A percentile compares a stretch with the other conserved stretches of the same genome.
phyloP scores from a whole-genome alignment of 2,888 invertebrate genomes.

The Drosophila incognita region DNA sequence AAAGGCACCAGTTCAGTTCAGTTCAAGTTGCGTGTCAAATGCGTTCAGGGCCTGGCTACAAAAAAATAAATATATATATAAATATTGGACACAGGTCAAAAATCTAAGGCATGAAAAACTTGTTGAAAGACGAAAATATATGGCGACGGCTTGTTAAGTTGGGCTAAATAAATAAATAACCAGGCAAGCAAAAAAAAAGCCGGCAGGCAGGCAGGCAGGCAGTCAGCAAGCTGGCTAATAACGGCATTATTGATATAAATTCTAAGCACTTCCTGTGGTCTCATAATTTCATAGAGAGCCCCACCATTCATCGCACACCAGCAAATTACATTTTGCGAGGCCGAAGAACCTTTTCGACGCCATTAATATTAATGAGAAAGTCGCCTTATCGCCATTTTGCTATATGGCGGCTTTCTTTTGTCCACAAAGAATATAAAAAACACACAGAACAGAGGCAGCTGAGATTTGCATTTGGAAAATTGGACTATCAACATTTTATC shows the following conservation, averaged over 20 bases:
- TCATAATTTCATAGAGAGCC: conserved; percentile 35
- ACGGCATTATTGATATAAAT: conserved; percentile 79
- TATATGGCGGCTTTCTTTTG: conserved; percentile 39
- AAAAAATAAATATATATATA: background rate
- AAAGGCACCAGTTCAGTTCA: background rate
- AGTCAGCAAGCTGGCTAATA: conserved; percentile 12
- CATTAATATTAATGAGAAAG: conserved; percentile 57
- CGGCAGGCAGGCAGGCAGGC: conserved; percentile 2
- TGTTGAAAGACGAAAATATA: conserved; percentile 65
- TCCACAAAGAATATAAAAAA: conserved; percentile 2
- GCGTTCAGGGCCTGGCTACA: conserved; percentile 45
- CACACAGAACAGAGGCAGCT: conserved; percentile 49
- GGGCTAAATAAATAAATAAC: conserved; percentile 61
- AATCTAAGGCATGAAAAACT: conserved; percentile 44
- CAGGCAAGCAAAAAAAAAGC: background rate
- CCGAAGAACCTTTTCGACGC: conserved; percentile 43
- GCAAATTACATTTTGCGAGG: conserved; percentile 31
- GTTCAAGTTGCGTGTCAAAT: conserved; percentile 72
- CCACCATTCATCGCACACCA: conserved; percentile 4
- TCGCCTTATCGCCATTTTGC: background rate
- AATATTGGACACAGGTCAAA: conserved; percentile 29
- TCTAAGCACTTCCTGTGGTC: conserved; percentile 59
- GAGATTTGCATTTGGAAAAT: conserved; percentile 73
- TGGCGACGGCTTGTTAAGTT: conserved; percentile 55
- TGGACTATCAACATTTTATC: conserved; percentile 72